phyloP scores from a whole-genome alignment of 2,888 invertebrate species.

The Pristionchus maxplancki region DNA sequence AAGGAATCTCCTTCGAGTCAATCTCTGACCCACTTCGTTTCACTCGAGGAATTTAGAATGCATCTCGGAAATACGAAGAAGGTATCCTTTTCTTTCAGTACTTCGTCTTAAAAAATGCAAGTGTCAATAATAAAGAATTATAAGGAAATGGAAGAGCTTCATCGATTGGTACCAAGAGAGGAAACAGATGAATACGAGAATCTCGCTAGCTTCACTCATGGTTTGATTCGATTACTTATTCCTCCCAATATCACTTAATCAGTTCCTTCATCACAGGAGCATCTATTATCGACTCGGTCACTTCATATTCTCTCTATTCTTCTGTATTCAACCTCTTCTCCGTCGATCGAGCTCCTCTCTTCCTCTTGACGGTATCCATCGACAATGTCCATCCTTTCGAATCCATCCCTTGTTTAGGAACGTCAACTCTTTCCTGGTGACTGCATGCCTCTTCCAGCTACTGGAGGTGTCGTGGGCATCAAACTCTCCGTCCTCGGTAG shows the following conservation, averaged over 20 bases:
- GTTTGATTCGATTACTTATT: neutral
- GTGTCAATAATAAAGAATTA: neutral
- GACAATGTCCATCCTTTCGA: neutral
- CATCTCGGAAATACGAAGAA: neutral
- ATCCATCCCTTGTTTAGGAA: neutral
- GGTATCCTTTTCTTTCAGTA: neutral
- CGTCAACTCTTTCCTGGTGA: conserved; percentile 29
- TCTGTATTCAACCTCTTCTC: conserved; percentile 3
- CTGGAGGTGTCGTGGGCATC: neutral
- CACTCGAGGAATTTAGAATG: neutral
- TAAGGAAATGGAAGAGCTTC: conserved; percentile 18
- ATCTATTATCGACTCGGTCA: neutral
- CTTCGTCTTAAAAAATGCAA: neutral
- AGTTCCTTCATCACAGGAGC: neutral
- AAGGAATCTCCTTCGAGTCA: neutral
- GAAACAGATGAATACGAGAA: neutral
- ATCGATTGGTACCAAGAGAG: neutral
- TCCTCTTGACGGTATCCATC: conserved; percentile 19
- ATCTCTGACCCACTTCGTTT: neutral
- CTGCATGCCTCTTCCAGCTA: conserved; percentile 26
- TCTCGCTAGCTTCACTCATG: conserved; percentile 28
- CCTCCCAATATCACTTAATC: neutral
- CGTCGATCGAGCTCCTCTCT: conserved; percentile 1
- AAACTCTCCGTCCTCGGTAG: neutral
- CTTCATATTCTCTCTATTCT: neutral